Evolutionary conservation across 2,113 vertebrate species (phyloP), one percentile per base, ranked within the genome.

Genomic region (Setophaga petechia): DNA sequence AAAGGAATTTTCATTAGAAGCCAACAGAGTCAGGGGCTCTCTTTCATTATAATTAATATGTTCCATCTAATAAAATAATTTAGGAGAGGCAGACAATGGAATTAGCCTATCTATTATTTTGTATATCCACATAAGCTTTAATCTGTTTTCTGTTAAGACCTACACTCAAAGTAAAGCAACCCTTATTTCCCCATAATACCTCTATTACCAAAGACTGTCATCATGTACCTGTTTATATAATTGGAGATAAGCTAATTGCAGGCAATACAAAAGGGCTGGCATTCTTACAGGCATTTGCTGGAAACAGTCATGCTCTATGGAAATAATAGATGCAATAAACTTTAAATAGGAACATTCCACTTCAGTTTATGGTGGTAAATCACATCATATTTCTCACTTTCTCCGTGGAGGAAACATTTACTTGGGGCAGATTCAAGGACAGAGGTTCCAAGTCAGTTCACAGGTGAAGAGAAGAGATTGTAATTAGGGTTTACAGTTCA

Each of bases 1-100:
- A 98, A 98, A 98, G 96, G 98, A 98, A 98, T 98, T 98, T 98
- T 98, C 96, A 97, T 98, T 94, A 97, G 96, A 97, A 97, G 89
- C 92, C 97, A 92, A 94, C n/a, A 47, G 97, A 97, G 95, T 96
- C 96, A 95, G 97, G 93, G 96, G 91, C 94, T 97, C 96, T 92
- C 82, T 96, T 97, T 97, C 94, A 97, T 97, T 97, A 90, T 97
- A 98, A 98, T 97, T 98, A 98, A 97, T 97, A 97, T 89, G 96
- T 97, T 97, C 95, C 92, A 87, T 96, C 85, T 96, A 97, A 98
- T 98, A 97, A 98, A 98, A 97, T 95, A 97, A 97, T 98, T 97
- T 98, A 93, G 97, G 89, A 92, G 86, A 96, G 72, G 75, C 89
- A 97, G 96, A 98, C 96, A 98, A 97, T 96, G 91, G 96, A 94